Evolutionary conservation across 2,797 vertebrate species (phyloP).

Genomic region (Catostomus latipinnis): DNA sequence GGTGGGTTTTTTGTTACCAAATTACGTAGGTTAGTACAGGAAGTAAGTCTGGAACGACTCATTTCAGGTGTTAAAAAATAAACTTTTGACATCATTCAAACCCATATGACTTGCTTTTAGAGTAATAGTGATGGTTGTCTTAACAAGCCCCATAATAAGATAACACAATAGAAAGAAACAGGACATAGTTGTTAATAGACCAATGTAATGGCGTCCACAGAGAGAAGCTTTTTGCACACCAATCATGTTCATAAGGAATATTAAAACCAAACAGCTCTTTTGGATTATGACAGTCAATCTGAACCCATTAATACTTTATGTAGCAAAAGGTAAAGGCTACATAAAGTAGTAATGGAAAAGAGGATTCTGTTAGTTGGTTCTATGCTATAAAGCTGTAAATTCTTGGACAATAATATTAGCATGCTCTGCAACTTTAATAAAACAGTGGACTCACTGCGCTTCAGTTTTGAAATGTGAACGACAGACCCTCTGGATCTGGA

Average conservation of each 20-base stretch:
- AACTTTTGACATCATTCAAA: too few species aligned
- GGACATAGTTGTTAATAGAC: neutral
- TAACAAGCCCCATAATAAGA: neutral
- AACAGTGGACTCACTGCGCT: neutral
- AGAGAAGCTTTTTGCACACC: neutral
- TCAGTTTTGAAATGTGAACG: constrained; percentile 16
- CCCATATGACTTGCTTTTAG: neutral
- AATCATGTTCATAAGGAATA: constrained; percentile 7
- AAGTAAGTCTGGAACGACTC: too few species aligned
- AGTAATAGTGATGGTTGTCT: neutral
- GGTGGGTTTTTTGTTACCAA: too few species aligned
- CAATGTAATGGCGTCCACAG: neutral
- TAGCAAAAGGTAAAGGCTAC: too few species aligned
- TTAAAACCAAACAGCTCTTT: constrained; percentile 10
- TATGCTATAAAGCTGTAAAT: neutral
- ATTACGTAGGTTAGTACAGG: too few species aligned
- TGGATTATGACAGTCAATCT: neutral
- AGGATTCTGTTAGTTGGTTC: neutral
- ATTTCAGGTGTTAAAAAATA: too few species aligned
- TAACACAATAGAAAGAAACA: neutral
- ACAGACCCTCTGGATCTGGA: constrained; percentile 32
- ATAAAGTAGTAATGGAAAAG: neutral
- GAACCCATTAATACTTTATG: neutral
- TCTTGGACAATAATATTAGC: constrained; percentile 14
- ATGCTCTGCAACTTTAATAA: constrained; percentile 25